Evolutionary conservation across 2,888 invertebrate genomes (phyloP).

Genomic region (Dendrolimus pini): DNA sequence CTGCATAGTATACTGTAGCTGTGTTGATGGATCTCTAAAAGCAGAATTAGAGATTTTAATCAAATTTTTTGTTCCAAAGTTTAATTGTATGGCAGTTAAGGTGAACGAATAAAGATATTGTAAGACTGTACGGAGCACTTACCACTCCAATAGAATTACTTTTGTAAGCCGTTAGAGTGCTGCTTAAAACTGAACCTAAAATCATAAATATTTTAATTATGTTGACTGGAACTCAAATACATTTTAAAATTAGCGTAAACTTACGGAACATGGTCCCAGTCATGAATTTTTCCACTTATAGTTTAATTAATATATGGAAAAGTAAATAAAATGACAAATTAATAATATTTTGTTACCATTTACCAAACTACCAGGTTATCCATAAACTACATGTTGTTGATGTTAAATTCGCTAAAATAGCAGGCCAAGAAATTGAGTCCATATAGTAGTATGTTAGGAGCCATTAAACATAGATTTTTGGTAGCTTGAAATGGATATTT

Average conservation of each 20-base stretch:
- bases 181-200: constrained; percentile 54
- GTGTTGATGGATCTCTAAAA: constrained; percentile 72
- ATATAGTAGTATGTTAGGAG: too few relatives aligned
- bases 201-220: constrained; percentile 5
- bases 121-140: constrained; percentile 17
- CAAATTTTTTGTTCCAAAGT: background rate
- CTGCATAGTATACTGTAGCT: constrained; percentile 80
- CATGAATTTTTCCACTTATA: constrained; percentile 18
- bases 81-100: too few relatives aligned
- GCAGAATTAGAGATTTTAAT: background rate
- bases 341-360: too few relatives aligned
- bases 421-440: too few relatives aligned
- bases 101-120: too few relatives aligned
- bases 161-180: constrained; percentile 37
- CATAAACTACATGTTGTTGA: constrained; percentile 7
- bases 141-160: constrained; percentile 42
- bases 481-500: too few relatives aligned
- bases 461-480: too few relatives aligned
- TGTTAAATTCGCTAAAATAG: too few relatives aligned
- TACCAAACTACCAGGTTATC: constrained; percentile 16
- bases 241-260: constrained; percentile 13
- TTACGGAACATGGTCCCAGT: constrained; percentile 57
- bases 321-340: too few relatives aligned
- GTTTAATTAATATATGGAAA: constrained; percentile 1
- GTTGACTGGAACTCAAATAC: too few relatives aligned